These are phyloP conservation scores for Tanaodytes sp. DNA, from an alignment of 2,888 invertebrate species.

Conservation along the genomic window DNA sequence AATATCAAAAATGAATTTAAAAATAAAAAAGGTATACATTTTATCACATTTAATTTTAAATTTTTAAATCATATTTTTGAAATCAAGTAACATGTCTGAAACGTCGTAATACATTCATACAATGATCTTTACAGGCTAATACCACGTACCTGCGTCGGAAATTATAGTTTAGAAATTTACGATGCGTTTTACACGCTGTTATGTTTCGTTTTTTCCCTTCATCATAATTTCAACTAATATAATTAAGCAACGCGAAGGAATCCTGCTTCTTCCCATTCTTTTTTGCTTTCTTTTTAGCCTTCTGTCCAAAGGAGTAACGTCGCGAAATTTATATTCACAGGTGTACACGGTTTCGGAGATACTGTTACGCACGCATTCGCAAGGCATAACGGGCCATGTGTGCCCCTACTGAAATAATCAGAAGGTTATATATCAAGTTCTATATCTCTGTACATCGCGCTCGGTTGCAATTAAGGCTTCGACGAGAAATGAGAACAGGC, in stretches of 20 bases:
- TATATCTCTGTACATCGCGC: conserved; percentile 17
- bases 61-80: not conserved
- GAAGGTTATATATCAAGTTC: conserved; percentile 29
- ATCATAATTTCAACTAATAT: too few relatives aligned
- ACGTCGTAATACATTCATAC: too few relatives aligned
- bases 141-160: too few relatives aligned
- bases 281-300: not conserved
- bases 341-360: conserved; percentile 22
- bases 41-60: too few relatives aligned
- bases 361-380: conserved; percentile 24
- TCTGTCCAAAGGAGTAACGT: conserved; percentile 4
- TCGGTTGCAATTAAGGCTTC: conserved; percentile 37
- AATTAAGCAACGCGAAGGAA: too few relatives aligned
- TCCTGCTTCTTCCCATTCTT: too few relatives aligned
- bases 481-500: conserved; percentile 31
- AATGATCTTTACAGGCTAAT: too few relatives aligned
- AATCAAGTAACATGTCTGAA: too few relatives aligned
- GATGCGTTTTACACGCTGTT: not conserved
- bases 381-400: conserved; percentile 22
- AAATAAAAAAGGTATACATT: too few relatives aligned
- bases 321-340: conserved; percentile 25
- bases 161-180: too few relatives aligned
- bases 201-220: not conserved
- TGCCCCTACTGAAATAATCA: conserved; percentile 30
- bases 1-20: too few relatives aligned